Conservation (phyloP, 2,113 vertebrate species). For the Pelecanus crispus region DNA sequence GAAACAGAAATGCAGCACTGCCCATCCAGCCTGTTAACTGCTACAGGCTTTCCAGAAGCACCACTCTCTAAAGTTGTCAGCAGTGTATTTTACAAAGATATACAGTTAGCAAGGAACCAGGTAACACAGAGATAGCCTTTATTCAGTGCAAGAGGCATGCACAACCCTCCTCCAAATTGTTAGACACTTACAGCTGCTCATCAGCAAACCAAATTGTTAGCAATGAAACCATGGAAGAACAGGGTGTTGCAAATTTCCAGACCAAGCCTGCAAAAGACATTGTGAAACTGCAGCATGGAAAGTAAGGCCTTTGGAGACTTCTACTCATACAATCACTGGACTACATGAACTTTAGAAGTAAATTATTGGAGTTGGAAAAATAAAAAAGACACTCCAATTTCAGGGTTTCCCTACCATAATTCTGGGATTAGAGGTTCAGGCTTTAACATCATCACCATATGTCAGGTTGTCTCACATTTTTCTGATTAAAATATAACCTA, state of each 20-base stretch:
- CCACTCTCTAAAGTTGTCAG: conserved; percentile 58
- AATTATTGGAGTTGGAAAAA: conserved; percentile 49
- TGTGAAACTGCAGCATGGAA: conserved; percentile 34
- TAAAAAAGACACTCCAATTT: conserved; percentile 26
- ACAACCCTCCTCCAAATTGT: not conserved
- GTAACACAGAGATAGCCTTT: not conserved
- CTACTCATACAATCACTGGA: conserved; percentile 38
- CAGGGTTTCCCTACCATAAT: conserved; percentile 38
- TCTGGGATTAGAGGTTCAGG: not conserved
- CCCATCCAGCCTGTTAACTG: not conserved
- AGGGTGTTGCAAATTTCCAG: conserved; percentile 30
- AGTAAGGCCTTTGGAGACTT: conserved; percentile 17
- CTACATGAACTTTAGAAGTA: conserved; percentile 7
- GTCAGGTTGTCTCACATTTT: conserved; percentile 28
- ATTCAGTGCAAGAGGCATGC: not conserved
- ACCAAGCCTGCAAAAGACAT: conserved; percentile 41
- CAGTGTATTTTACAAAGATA: conserved; percentile 18
- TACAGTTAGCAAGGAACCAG: not conserved
- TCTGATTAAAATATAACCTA: conserved; percentile 11
- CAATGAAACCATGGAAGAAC: conserved; percentile 22
- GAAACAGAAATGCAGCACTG: not conserved
- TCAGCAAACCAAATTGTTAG: not conserved
- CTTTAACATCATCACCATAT: conserved; percentile 54
- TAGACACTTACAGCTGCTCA: not conserved
- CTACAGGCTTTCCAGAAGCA: conserved; percentile 10